Conservation (phyloP, 2,888 invertebrate genomes). For the Ceraclea dissimilis region DNA sequence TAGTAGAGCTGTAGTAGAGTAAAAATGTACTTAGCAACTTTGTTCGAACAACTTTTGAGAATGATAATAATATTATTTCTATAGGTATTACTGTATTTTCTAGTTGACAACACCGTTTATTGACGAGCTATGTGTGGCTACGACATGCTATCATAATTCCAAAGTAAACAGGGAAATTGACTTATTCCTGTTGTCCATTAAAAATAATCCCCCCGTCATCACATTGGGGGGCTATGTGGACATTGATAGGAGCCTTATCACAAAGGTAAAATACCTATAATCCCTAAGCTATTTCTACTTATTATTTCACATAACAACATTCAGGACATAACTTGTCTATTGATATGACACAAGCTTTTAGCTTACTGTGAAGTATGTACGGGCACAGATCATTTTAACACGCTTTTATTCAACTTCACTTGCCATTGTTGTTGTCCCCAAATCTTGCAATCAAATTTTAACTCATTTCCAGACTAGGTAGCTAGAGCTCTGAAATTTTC, state of each 20-base stretch:
- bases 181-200: slow-evolving; percentile 17
- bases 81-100: too few species aligned
- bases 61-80: too few species aligned
- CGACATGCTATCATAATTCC: slow-evolving; percentile 15
- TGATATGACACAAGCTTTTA: too few species aligned
- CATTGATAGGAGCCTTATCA: slow-evolving; percentile 16
- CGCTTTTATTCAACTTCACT: too few species aligned
- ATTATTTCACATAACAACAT: neutral
- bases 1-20: neutral
- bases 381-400: too few species aligned
- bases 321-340: neutral
- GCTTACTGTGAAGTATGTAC: too few species aligned
- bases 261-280: slow-evolving; percentile 12
- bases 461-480: too few species aligned
- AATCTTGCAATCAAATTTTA: too few species aligned
- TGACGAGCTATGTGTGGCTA: slow-evolving; percentile 17
- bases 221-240: slow-evolving; percentile 15
- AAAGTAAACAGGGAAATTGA: slow-evolving; percentile 18
- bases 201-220: slow-evolving; percentile 18
- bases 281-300: neutral
- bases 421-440: too few species aligned
- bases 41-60: too few species aligned
- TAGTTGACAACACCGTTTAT: slow-evolving; percentile 7
- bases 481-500: too few species aligned
- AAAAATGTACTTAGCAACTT: neutral